phyloP scores from a whole-genome alignment of 1,140 invertebrate genomes.

The Chrysopa pallens region DNA sequence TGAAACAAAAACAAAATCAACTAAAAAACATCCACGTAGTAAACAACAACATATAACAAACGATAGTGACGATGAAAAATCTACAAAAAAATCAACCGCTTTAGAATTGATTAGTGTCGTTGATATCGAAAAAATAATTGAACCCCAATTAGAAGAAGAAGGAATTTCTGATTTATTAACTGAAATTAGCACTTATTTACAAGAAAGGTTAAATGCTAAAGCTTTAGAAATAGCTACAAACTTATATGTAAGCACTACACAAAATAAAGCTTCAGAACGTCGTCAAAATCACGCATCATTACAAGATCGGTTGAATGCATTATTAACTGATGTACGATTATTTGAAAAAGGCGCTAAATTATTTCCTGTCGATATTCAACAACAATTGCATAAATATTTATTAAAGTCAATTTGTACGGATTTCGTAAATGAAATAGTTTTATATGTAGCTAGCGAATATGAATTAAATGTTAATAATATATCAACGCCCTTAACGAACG shows the following conservation, averaged over 20 bases:
- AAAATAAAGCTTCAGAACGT: slow-evolving; percentile 41
- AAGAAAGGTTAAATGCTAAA: slow-evolving; percentile 33
- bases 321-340: slow-evolving; percentile 57
- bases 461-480: slow-evolving; percentile 33
- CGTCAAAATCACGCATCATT: slow-evolving; percentile 60
- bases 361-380: slow-evolving; percentile 34
- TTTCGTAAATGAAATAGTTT: slow-evolving; percentile 60
- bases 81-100: slow-evolving; percentile 21
- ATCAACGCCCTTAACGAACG: slow-evolving; percentile 34
- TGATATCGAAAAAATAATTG: slow-evolving; percentile 49
- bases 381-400: slow-evolving; percentile 58
- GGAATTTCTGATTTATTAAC: slow-evolving; percentile 41
- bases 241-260: slow-evolving; percentile 47
- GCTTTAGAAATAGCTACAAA: slow-evolving; percentile 44
- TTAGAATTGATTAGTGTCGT: slow-evolving; percentile 45
- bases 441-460: slow-evolving; percentile 47
- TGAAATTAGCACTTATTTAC: slow-evolving; percentile 37
- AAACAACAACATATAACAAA: slow-evolving; percentile 30
- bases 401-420: slow-evolving; percentile 69
- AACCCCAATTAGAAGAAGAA: slow-evolving; percentile 38
- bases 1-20: slow-evolving; percentile 89
- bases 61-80: slow-evolving; percentile 38
- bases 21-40: slow-evolving; percentile 52
- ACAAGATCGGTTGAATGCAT: slow-evolving; percentile 62
- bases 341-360: slow-evolving; percentile 75